These are phyloP conservation scores for Ptychadena robeensis DNA, from an alignment of 2,797 vertebrate species.

Conservation along the genomic window DNA sequence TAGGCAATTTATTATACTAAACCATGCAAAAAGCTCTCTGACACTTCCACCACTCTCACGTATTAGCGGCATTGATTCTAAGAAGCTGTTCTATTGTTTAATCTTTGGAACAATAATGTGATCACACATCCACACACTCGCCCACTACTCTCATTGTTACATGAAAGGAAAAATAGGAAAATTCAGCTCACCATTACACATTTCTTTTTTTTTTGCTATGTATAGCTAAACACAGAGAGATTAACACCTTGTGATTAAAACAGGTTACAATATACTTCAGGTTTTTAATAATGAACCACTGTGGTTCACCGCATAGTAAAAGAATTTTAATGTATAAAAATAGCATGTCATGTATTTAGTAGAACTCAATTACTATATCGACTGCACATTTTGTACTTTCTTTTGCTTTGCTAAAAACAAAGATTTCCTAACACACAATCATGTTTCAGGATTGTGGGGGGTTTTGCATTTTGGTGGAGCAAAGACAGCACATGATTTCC, in stretches of 20 bases:
- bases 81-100: constrained; percentile 46
- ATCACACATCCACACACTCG: constrained; percentile 44
- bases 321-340: neutral
- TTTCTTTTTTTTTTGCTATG: constrained; percentile 26
- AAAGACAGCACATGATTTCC: too few relatives aligned
- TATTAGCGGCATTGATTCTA: constrained; percentile 40
- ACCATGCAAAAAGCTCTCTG: constrained; percentile 31
- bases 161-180: neutral
- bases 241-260: constrained; percentile 23
- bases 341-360: too few relatives aligned
- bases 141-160: constrained; percentile 46
- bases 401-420: too few relatives aligned
- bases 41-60: constrained; percentile 32
- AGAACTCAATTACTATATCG: neutral
- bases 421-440: too few relatives aligned
- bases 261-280: neutral
- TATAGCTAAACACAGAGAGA: neutral
- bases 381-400: neutral
- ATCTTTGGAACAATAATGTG: constrained; percentile 45
- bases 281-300: neutral
- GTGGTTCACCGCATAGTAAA: neutral
- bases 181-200: constrained; percentile 33
- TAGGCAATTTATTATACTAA: constrained; percentile 50
- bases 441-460: too few relatives aligned
- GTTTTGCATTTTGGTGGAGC: too few relatives aligned